Percentiles rank a stretch among this genome's conserved stretches.
phyloP scores from a whole-genome alignment of 2,797 vertebrate genomes.

The Poeciliopsis presidionis region DNA sequence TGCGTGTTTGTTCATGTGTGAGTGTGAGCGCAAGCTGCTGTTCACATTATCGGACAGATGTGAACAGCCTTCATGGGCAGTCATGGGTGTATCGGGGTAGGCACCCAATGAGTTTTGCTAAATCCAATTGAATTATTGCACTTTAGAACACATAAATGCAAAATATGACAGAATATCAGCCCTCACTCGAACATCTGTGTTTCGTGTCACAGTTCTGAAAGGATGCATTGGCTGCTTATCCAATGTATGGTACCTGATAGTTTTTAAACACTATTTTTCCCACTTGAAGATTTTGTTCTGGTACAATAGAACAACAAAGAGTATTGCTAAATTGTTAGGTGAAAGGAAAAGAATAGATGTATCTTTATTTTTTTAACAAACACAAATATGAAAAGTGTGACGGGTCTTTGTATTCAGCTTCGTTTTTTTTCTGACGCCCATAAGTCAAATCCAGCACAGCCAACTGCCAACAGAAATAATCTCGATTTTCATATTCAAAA shows the following conservation, averaged over 20 bases:
- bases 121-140: constrained; percentile 67
- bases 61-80: constrained; percentile 63
- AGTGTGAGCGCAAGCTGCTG: constrained; percentile 13
- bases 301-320: neutral
- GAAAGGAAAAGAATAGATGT: neutral
- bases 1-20: constrained; percentile 18
- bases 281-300: neutral
- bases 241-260: neutral
- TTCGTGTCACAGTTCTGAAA: neutral
- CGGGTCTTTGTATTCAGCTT: neutral
- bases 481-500: no score
- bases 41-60: constrained; percentile 48
- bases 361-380: neutral
- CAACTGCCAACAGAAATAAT: neutral
- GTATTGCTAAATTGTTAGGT: neutral
- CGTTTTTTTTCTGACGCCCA: neutral
- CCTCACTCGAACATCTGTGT: constrained; percentile 1
- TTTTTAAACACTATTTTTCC: neutral
- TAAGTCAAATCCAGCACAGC: neutral
- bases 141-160: constrained; percentile 50
- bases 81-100: constrained; percentile 53
- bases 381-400: neutral
- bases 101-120: constrained; percentile 46
- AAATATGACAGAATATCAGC: constrained; percentile 37
- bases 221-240: neutral